Evolutionary conservation across 2,113 vertebrate genomes (phyloP).

Genomic region (Vulpes lagopus): DNA sequence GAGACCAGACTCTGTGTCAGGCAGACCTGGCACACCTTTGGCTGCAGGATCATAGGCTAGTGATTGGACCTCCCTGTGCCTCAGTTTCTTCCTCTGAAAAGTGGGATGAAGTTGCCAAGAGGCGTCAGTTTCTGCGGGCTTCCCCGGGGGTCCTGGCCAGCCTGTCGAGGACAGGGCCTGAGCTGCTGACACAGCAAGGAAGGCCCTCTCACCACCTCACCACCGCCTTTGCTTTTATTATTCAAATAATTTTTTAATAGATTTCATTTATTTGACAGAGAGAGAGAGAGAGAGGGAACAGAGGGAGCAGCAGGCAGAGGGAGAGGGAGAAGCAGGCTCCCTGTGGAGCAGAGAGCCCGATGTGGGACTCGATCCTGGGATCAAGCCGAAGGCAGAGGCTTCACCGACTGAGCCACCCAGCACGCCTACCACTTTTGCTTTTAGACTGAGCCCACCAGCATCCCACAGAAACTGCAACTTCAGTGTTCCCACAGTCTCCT

Average conservation of each 20-base stretch:
- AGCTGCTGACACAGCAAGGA: background rate
- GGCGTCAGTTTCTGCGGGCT: background rate
- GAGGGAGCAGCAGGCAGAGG: no score
- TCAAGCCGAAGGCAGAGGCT: no score
- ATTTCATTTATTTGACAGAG: no score
- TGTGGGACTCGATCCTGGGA: no score
- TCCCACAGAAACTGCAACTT: background rate
- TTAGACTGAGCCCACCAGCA: background rate
- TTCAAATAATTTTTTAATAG: no score
- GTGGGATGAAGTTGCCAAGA: no score
- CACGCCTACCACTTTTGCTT: background rate
- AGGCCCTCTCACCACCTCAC: accelerated
- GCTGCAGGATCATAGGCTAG: background rate
- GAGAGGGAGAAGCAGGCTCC: no score
- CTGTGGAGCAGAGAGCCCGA: no score
- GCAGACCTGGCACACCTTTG: background rate
- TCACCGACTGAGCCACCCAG: no score
- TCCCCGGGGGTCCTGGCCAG: accelerated
- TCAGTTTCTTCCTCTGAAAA: background rate
- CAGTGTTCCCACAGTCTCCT: background rate
- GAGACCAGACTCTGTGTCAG: background rate
- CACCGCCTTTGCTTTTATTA: accelerated
- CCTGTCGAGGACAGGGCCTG: accelerated
- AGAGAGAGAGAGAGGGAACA: no score
- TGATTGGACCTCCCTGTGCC: background rate